Conservation (phyloP, 2,888 invertebrate species). For the Xestia rhomboidea region DNA sequence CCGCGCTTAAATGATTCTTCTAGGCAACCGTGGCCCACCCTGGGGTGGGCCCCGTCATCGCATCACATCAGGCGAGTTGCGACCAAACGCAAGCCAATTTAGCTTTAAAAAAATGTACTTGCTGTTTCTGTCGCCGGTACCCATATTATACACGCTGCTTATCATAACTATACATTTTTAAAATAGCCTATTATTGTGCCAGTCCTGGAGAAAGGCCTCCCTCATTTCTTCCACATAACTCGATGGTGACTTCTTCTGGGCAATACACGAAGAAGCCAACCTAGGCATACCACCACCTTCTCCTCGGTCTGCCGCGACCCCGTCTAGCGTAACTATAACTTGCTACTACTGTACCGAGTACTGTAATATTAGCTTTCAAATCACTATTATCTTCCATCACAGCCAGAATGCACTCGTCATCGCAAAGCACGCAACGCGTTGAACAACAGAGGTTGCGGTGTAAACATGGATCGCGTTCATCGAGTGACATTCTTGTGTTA, state of each 20-base stretch:
- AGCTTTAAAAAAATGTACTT: too few species aligned
- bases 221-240: neutral
- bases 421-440: slow-evolving; percentile 58
- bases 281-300: neutral
- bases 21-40: too few species aligned
- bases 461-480: slow-evolving; percentile 74
- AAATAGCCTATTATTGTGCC: neutral
- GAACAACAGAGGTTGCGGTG: slow-evolving; percentile 59
- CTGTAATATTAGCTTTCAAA: neutral
- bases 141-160: neutral
- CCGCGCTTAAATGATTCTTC: too few species aligned
- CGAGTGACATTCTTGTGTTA: slow-evolving; percentile 82
- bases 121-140: neutral
- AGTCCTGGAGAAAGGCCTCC: neutral
- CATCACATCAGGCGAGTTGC: too few species aligned
- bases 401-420: slow-evolving; percentile 49
- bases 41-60: too few species aligned
- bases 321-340: neutral
- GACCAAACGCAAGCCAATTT: too few species aligned
- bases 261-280: neutral
- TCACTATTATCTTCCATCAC: neutral
- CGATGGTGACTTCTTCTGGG: neutral
- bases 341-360: too few species aligned
- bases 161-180: neutral
- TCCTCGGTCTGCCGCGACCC: neutral